Evolutionary conservation across 2,113 vertebrate genomes (phyloP), one percentile per base, ranked within the genome.

Genomic region (Trochalopteron elliotii): DNA sequence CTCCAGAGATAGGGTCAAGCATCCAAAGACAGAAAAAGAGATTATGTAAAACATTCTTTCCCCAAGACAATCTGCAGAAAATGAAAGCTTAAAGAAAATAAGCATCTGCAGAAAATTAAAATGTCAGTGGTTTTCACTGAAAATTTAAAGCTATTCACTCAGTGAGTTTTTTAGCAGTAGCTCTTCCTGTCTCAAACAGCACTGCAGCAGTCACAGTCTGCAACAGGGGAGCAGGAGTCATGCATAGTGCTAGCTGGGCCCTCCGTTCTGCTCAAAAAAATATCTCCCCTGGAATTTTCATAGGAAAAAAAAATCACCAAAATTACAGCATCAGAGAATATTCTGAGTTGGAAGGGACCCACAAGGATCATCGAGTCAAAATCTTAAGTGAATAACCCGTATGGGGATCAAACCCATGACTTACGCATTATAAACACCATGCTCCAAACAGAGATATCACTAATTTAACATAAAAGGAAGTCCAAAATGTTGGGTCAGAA

Each of bases 51-150:
- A 31, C 15, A 42, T 68, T 59, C 69, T 44, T 21, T 11, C 27
- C 45, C 24, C n/a, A 74, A 77, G 68, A 79, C 11, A 88, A 83
- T 63, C 42, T 61, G 44, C n/a, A 87, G 71, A 91, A 86, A 80
- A 89, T 35, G 49, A 83, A 89, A 89, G 17, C 68, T 72, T 69
- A 61, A 79, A 78, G 60, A 78, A 90, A 92, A 82, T 7, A 28
- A 92, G 19, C 55, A 55, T 63, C 67, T 91, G 30, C 1, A 6
- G 30, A 84, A 92, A 80, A 89, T 35, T 49, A 70, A 77, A 86
- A 53, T 18, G 25, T 15, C 69, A 21, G 21, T 90, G 55, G 22
- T 88, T 88, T 90, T 86, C 63, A 49, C 17, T 53, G 67, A 80
- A 72, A 92, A 87, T 24, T 9, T 37, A 71, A 55, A 89, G 53